Percentiles rank a stretch among this genome's conserved stretches.
Evolutionary conservation across 2,797 vertebrate species (phyloP).

Genomic region (Leuciscus waleckii): DNA sequence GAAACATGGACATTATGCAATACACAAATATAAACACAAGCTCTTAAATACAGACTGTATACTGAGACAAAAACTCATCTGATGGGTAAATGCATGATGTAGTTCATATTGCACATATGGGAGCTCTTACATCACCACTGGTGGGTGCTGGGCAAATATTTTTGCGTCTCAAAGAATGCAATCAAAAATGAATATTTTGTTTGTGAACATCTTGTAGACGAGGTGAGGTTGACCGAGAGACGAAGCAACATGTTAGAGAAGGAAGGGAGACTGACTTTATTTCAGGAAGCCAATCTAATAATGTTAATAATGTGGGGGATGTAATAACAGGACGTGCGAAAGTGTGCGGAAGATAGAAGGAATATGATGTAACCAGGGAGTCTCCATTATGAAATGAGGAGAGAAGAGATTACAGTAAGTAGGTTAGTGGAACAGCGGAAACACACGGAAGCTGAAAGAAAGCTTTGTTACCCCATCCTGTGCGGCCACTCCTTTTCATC

Average conservation of each 20-base stretch:
- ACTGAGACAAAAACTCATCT: background rate
- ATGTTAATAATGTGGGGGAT: slow-evolving; percentile 55
- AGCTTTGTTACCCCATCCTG: slow-evolving; percentile 69
- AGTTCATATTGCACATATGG: background rate
- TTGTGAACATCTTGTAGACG: background rate
- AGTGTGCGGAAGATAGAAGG: slow-evolving; percentile 59
- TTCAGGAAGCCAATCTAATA: background rate
- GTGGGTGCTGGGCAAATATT: background rate
- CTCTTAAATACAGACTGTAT: background rate
- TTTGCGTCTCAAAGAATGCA: background rate
- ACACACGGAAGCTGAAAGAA: slow-evolving; percentile 56
- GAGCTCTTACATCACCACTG: background rate
- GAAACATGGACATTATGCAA: background rate
- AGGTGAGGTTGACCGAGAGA: background rate
- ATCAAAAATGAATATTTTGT: background rate
- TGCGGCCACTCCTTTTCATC: slow-evolving; percentile 25
- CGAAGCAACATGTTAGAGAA: background rate
- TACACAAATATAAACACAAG: background rate
- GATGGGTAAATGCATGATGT: background rate
- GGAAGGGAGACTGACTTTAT: background rate
- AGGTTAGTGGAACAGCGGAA: slow-evolving; percentile 79
- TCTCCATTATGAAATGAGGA: slow-evolving; percentile 79
- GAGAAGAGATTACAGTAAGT: slow-evolving; percentile 80
- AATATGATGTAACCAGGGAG: slow-evolving; percentile 73
- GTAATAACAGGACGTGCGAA: slow-evolving; percentile 64